Percentiles rank a stretch among this genome's conserved stretches.
phyloP scores from a whole-genome alignment of 92 coral and sea anemone genomes.

The Bergia sp. region DNA sequence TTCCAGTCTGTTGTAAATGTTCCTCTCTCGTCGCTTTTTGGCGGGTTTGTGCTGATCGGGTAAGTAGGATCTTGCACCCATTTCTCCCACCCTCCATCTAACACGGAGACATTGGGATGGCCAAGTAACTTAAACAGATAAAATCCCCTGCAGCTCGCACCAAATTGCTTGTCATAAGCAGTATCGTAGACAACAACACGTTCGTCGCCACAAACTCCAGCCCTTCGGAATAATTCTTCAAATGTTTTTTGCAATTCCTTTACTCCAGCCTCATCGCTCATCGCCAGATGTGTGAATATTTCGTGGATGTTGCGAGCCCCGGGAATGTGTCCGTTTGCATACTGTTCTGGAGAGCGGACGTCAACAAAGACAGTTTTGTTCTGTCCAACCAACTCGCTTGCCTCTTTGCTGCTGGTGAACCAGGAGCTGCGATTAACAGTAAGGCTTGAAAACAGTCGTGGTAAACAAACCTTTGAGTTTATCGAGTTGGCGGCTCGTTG shows the following conservation, averaged over 20 bases:
- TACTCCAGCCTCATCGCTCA: conserved; percentile 34
- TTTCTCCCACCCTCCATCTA: conserved; percentile 45
- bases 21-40: neutral
- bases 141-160: conserved; percentile 36
- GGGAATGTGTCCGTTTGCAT: conserved; percentile 41
- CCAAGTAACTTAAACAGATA: conserved; percentile 27
- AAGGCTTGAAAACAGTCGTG: neutral
- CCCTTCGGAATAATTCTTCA: conserved; percentile 10
- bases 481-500: neutral
- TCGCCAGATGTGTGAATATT: conserved; percentile 29
- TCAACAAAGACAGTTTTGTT: conserved; percentile 7
- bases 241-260: conserved; percentile 8
- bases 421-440: neutral
- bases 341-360: conserved; percentile 26
- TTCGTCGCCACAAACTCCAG: conserved; percentile 40
- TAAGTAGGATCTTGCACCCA: conserved; percentile 9
- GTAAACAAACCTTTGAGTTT: neutral
- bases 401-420: neutral
- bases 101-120: conserved; percentile 18
- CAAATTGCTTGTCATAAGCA: conserved; percentile 33
- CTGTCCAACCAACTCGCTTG: conserved; percentile 9
- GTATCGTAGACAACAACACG: conserved; percentile 17
- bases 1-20: conserved; percentile 35
- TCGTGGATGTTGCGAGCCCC: conserved; percentile 45
- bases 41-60: conserved; percentile 8